phyloP scores from a whole-genome alignment of 2,113 vertebrate genomes.

The Hydrochoerus hydrochaeris region DNA sequence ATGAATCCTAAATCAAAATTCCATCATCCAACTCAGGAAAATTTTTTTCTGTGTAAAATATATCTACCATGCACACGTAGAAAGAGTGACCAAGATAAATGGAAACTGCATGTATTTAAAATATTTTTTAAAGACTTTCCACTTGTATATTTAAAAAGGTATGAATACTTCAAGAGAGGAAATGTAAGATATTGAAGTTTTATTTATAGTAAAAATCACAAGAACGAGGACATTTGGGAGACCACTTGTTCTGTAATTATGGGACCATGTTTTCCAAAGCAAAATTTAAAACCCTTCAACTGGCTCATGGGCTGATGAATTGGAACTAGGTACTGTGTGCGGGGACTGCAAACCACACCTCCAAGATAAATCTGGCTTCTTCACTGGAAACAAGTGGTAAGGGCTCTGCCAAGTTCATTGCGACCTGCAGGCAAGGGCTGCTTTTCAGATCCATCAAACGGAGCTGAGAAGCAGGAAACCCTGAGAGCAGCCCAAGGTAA shows the following conservation, averaged over 20 bases:
- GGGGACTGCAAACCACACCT: too few species aligned
- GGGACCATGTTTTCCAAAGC: not conserved
- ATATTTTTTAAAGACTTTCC: not conserved
- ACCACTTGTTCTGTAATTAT: not conserved
- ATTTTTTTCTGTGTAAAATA: not conserved
- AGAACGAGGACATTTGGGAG: rapidly evolving
- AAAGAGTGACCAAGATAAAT: not conserved
- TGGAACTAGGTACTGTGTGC: not conserved
- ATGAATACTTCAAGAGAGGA: not conserved
- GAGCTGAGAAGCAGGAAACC: rapidly evolving
- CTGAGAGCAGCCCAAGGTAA: rapidly evolving
- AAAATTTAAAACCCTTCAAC: not conserved
- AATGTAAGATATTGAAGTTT: rapidly evolving
- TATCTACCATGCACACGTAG: too few species aligned
- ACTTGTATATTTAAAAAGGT: not conserved
- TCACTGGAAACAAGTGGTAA: rapidly evolving
- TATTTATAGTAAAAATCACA: rapidly evolving
- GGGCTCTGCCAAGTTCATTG: too few species aligned
- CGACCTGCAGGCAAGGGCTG: not conserved
- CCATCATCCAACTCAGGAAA: not conserved
- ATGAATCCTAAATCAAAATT: not conserved
- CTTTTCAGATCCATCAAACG: rapidly evolving
- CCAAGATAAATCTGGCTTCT: not conserved
- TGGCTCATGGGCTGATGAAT: rapidly evolving
- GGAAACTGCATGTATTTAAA: rapidly evolving